Percentiles rank a stretch among this genome's conserved stretches.
Evolutionary conservation across 2,797 vertebrate genomes (phyloP).

Genomic region (Myotis pilosus): DNA sequence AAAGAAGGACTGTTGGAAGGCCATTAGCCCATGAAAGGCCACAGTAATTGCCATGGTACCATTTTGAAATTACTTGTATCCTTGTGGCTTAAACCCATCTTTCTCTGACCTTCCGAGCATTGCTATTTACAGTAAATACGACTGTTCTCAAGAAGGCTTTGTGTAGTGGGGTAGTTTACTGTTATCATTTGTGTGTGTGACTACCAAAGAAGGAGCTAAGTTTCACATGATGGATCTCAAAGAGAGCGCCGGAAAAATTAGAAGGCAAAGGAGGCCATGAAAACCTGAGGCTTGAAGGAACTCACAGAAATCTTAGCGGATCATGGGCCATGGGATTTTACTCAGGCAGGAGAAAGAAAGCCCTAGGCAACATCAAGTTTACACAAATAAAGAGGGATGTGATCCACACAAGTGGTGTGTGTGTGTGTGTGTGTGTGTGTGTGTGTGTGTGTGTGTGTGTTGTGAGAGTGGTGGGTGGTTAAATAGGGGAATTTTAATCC

Average conservation of each 20-base stretch:
- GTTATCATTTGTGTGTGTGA: not conserved
- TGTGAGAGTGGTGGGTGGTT: not conserved
- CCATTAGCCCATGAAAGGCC: not conserved
- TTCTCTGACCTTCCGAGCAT: not conserved
- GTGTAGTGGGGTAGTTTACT: not conserved
- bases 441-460: not conserved
- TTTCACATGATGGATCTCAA: not conserved
- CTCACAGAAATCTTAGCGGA: not conserved
- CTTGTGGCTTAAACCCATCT: not conserved
- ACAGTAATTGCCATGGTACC: not conserved
- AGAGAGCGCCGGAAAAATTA: not conserved
- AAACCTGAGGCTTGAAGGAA: not conserved
- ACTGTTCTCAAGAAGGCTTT: not conserved
- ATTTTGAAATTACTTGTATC: constrained; percentile 11
- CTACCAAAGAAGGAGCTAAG: not conserved
- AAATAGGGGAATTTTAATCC: not conserved
- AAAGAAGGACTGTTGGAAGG: not conserved
- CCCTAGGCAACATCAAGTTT: not conserved
- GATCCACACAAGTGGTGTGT: not conserved
- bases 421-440: not conserved
- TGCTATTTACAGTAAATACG: not conserved
- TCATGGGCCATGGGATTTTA: not conserved
- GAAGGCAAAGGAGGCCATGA: not conserved
- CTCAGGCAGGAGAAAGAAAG: not conserved
- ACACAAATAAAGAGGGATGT: not conserved